Percentiles rank a stretch among this genome's conserved stretches.
Evolutionary conservation across 2,113 vertebrate genomes (phyloP).

Genomic region (Amphilophus citrinellus): DNA sequence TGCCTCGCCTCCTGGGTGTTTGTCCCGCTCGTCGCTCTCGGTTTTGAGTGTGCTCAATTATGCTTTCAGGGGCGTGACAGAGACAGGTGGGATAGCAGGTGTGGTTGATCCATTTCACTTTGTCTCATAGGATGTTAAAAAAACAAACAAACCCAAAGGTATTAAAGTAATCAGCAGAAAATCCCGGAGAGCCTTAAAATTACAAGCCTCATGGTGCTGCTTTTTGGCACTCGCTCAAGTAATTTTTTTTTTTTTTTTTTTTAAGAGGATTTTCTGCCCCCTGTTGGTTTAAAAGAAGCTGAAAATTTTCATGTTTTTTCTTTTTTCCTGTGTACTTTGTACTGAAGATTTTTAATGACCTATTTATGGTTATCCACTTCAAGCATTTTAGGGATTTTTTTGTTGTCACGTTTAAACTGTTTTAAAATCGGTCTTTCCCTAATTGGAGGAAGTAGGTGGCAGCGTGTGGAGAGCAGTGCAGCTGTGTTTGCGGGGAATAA

Average conservation of each 20-base stretch:
- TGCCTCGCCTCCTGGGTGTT: constrained; percentile 44
- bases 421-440: not conserved
- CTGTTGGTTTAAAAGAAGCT: constrained; percentile 53
- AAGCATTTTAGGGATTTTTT: not conserved
- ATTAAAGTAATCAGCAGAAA: constrained; percentile 61
- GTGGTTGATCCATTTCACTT: constrained; percentile 15
- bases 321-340: not conserved
- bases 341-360: not conserved
- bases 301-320: not conserved
- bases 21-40: not conserved
- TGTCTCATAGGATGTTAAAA: constrained; percentile 32
- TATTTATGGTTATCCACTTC: not conserved
- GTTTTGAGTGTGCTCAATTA: constrained; percentile 37
- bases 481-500: not conserved
- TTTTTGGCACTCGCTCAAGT: constrained; percentile 52
- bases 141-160: constrained; percentile 48
- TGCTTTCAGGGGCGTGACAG: constrained; percentile 1
- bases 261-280: constrained; percentile 57
- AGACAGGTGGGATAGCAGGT: constrained; percentile 32
- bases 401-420: not conserved
- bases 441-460: not conserved
- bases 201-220: constrained; percentile 46
- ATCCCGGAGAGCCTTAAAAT: constrained; percentile 67
- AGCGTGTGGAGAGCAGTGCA: too few species aligned
- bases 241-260: not conserved